A percentile compares a stretch with the other conserved stretches of the same genome.
These are phyloP conservation scores for Mesembrinibis cayennensis DNA, from an alignment of 2,113 vertebrate genomes.

Conservation along the genomic window DNA sequence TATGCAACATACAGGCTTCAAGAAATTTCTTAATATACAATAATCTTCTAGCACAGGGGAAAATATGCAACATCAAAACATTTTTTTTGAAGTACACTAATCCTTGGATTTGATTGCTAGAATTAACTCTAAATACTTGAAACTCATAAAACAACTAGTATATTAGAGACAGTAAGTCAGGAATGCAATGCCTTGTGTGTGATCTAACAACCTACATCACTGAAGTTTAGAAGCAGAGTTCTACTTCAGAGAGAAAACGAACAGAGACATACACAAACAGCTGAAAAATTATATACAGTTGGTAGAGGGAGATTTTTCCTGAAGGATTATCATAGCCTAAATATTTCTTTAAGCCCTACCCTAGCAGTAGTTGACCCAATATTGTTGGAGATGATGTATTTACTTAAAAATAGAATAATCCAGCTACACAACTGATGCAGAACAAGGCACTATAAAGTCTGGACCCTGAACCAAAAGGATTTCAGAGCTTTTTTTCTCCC, in stretches of 20 bases:
- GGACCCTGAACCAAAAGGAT: background rate
- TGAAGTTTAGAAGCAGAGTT: background rate
- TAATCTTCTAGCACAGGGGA: background rate
- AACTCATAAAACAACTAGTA: background rate
- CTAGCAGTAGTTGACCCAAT: slow-evolving; percentile 23
- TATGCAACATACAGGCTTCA: background rate
- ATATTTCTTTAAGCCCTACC: slow-evolving; percentile 58
- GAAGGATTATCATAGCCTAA: slow-evolving; percentile 54
- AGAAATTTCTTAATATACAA: background rate
- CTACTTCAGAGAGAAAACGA: background rate
- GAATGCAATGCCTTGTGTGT: background rate
- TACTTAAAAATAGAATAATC: slow-evolving; percentile 58
- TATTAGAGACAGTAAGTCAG: background rate
- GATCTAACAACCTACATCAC: background rate
- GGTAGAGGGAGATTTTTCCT: slow-evolving; percentile 20
- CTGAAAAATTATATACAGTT: slow-evolving; percentile 56
- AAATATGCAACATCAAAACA: background rate
- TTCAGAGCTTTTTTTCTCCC: background rate
- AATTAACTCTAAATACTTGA: background rate
- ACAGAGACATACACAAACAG: slow-evolving; percentile 14
- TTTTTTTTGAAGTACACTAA: background rate
- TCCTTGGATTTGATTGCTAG: background rate
- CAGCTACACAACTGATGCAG: background rate
- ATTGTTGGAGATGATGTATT: slow-evolving; percentile 33
- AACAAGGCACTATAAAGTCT: background rate